Evolutionary conservation across 2,113 vertebrate species (phyloP).

Genomic region (Pithys albifrons): DNA sequence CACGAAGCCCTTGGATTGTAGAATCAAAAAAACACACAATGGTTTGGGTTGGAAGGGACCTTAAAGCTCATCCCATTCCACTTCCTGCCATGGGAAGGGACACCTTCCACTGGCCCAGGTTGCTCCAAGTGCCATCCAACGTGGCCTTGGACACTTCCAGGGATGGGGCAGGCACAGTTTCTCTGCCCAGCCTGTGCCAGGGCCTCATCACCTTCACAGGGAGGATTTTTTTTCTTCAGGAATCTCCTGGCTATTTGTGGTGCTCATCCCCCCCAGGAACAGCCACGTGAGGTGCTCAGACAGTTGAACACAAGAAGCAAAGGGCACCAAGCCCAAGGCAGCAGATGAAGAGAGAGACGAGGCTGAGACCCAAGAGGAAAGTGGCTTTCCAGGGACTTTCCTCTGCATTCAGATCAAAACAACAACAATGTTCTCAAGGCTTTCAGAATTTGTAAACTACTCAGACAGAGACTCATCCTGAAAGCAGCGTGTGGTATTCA

Average conservation of each 20-base stretch:
- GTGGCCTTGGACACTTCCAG: not conserved
- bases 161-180: not conserved
- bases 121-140: not conserved
- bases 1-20: accelerated
- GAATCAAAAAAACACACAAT: not conserved
- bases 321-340: not conserved
- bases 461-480: not conserved
- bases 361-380: not conserved
- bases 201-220: accelerated
- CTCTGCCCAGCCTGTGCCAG: not conserved
- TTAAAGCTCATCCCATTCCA: not conserved
- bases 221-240: not conserved
- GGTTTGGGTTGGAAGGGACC: not conserved
- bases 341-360: not conserved
- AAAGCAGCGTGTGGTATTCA: not conserved
- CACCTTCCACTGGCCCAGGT: accelerated
- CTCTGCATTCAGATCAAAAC: not conserved
- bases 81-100: not conserved
- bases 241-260: not conserved
- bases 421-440: not conserved
- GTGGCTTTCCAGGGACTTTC: not conserved
- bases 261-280: not conserved
- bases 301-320: not conserved
- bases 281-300: not conserved
- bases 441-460: not conserved